Percentiles rank a stretch among this genome's conserved stretches.
These are phyloP conservation scores for Sisyra nigra DNA, from an alignment of 2,888 invertebrate species.

Conservation along the genomic window DNA sequence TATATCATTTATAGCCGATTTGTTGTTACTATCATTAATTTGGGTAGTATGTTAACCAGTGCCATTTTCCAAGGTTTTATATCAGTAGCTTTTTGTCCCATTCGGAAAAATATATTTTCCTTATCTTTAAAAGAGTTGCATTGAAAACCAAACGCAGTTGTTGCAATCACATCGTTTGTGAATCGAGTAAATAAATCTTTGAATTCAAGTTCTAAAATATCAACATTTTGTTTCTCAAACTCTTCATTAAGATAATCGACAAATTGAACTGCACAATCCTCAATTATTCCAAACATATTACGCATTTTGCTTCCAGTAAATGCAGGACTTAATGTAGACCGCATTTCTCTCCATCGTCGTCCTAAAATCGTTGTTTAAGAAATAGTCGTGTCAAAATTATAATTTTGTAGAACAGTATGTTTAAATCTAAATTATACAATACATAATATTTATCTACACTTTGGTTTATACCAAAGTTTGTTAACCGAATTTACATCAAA, in stretches of 20 bases:
- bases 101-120: conserved; percentile 29
- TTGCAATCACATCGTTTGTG: conserved; percentile 28
- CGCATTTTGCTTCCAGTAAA: conserved; percentile 13
- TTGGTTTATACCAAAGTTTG: too few relatives aligned
- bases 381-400: too few relatives aligned
- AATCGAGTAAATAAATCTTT: conserved; percentile 26
- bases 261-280: conserved; percentile 9
- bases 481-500: too few relatives aligned
- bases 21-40: too few relatives aligned
- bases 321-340: conserved; percentile 17
- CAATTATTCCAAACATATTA: conserved; percentile 11
- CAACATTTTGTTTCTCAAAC: background rate
- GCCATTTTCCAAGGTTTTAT: too few relatives aligned
- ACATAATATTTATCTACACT: too few relatives aligned
- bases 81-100: conserved; percentile 21
- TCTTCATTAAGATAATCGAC: conserved; percentile 3
- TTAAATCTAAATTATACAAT: too few relatives aligned
- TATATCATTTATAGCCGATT: too few relatives aligned
- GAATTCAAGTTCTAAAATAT: conserved; percentile 17
- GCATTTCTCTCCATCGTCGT: conserved; percentile 17
- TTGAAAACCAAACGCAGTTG: conserved; percentile 28
- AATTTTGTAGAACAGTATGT: too few relatives aligned
- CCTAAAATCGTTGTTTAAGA: too few relatives aligned
- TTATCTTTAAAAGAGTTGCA: conserved; percentile 29
- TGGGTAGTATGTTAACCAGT: too few relatives aligned